Evolutionary conservation across 2,888 invertebrate genomes (phyloP).

Genomic region (Phasia obesa): DNA sequence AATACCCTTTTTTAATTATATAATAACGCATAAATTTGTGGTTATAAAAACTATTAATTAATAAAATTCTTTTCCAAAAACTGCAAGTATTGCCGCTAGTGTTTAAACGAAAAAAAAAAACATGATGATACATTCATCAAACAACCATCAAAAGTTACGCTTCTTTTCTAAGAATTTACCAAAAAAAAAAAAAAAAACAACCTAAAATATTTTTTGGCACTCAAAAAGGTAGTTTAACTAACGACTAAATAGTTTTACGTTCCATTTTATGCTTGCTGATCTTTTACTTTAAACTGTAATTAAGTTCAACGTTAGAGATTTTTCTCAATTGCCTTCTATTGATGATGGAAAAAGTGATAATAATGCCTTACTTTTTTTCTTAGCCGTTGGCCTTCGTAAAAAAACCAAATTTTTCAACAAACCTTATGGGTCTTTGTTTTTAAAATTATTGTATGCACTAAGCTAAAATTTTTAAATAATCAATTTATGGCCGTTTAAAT

Average conservation of each 20-base stretch:
- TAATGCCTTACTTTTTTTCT: too few species aligned
- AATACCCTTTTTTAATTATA: constrained; percentile 12
- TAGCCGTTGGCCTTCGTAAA: background rate
- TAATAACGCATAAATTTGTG: constrained; percentile 39
- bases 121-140: background rate
- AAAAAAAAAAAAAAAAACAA: constrained; percentile 37
- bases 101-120: background rate
- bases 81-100: background rate
- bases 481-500: constrained; percentile 66
- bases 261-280: background rate
- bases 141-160: constrained; percentile 46
- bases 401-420: background rate
- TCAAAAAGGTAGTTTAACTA: constrained; percentile 39
- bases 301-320: constrained; percentile 56
- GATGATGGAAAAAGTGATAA: too few species aligned
- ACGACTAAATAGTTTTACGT: constrained; percentile 43
- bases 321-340: background rate
- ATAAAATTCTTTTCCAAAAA: background rate
- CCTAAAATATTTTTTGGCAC: background rate
- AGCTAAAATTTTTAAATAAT: constrained; percentile 55
- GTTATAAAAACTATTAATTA: constrained; percentile 42
- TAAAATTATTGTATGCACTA: constrained; percentile 5
- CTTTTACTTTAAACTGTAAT: constrained; percentile 46
- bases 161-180: constrained; percentile 40
- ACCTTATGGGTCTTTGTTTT: constrained; percentile 1